Evolutionary conservation across 2,888 invertebrate species (phyloP).

Genomic region (Eristalis arbustorum): DNA sequence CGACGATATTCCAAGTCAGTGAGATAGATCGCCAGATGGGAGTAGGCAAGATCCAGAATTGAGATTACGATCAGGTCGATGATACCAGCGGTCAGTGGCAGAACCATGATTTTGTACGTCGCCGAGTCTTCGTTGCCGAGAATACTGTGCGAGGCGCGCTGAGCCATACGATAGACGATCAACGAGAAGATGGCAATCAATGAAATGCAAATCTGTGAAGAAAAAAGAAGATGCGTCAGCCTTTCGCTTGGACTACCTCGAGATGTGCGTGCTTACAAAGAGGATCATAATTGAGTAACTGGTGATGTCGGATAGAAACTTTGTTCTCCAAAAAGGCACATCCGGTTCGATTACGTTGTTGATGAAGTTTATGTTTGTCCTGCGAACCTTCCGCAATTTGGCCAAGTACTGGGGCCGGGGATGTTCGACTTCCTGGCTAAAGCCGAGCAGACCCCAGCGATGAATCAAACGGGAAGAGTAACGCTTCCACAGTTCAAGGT

Average conservation of each 20-base stretch:
- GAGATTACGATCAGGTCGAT: conserved; percentile 90
- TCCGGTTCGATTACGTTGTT: conserved; percentile 85
- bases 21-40: conserved; percentile 84
- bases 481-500: conserved; percentile 91
- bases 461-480: conserved; percentile 89
- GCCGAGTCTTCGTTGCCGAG: conserved; percentile 81
- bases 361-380: conserved; percentile 81
- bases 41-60: conserved; percentile 86
- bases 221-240: background rate
- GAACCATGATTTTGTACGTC: conserved; percentile 84
- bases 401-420: conserved; percentile 89
- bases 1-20: conserved; percentile 88
- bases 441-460: conserved; percentile 90
- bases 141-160: conserved; percentile 83
- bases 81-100: conserved; percentile 88
- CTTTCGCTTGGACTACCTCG: background rate
- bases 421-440: conserved; percentile 87
- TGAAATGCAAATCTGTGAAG: conserved; percentile 84
- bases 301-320: conserved; percentile 86
- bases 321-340: conserved; percentile 88
- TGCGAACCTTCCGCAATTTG: conserved; percentile 82
- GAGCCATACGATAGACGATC: conserved; percentile 88
- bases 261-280: conserved; percentile 74
- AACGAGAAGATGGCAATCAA: conserved; percentile 88
- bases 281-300: conserved; percentile 84